Percentiles rank a stretch among this genome's conserved stretches.
Conservation (phyloP, 2,113 vertebrate species). For the Smithornis capensis region DNA sequence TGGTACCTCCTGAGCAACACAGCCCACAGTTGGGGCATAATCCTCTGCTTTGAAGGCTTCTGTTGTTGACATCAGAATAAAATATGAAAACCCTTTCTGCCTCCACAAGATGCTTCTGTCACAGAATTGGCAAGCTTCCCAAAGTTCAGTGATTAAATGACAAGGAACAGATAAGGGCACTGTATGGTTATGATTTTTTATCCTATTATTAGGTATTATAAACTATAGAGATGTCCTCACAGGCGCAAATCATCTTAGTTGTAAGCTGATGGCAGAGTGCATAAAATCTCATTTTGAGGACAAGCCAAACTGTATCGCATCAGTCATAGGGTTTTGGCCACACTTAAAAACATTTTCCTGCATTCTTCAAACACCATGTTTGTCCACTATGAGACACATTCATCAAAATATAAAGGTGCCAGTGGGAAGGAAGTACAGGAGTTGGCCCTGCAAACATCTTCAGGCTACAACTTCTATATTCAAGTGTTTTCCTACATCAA, state of each 20-base stretch:
- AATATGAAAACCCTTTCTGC: constrained; percentile 14
- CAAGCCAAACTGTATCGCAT: neutral
- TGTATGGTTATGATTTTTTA: neutral
- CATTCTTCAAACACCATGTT: neutral
- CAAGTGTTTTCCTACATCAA: neutral
- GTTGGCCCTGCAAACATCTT: neutral
- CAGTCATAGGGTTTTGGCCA: neutral
- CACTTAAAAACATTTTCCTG: neutral
- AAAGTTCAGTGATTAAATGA: neutral
- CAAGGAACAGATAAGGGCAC: constrained; percentile 13
- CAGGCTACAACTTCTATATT: neutral
- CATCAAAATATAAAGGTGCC: neutral
- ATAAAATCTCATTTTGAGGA: neutral
- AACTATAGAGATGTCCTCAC: neutral
- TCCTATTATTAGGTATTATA: neutral
- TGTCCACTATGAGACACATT: neutral
- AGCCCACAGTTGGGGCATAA: constrained; percentile 1
- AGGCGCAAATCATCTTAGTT: neutral
- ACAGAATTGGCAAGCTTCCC: constrained; percentile 11
- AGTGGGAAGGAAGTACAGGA: neutral
- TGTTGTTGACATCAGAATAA: constrained; percentile 55
- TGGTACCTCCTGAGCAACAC: constrained; percentile 53
- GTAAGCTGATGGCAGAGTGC: neutral
- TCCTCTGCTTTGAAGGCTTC: constrained; percentile 62
- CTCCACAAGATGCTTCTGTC: neutral